Evolutionary conservation across 37 sponge, comb jelly and placozoan genomes (phyloP).

Genomic region (Cladorhizidae sp.): DNA sequence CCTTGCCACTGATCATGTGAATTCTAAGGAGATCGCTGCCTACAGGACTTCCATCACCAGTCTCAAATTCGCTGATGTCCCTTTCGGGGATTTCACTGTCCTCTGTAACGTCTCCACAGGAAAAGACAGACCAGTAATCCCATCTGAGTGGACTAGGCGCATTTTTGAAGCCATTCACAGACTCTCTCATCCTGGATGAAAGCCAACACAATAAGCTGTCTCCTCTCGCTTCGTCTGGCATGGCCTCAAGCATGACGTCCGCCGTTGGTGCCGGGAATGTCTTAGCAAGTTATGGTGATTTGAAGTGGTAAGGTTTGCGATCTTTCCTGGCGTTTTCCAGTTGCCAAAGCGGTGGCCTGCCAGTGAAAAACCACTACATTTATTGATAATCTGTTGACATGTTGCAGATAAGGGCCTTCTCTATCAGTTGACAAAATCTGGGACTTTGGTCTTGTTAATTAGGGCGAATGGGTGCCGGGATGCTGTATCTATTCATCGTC

Average conservation of each 20-base stretch:
- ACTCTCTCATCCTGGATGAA: neutral
- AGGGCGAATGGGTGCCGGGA: no score
- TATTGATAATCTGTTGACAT: no score
- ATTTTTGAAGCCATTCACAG: neutral
- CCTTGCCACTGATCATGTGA: neutral
- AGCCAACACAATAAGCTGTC: conserved; percentile 2
- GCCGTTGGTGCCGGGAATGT: neutral
- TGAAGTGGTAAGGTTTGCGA: no score
- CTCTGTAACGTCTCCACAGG: neutral
- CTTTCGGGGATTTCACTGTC: neutral
- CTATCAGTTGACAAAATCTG: no score
- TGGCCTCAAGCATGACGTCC: conserved; percentile 5
- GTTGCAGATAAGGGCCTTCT: no score
- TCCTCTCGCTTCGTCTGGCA: neutral
- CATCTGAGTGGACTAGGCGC: neutral
- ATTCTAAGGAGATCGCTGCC: neutral
- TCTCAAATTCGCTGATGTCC: neutral
- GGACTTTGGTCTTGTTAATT: no score
- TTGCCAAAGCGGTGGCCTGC: no score
- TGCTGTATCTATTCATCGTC: no score
- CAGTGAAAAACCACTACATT: no score
- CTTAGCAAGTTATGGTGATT: no score
- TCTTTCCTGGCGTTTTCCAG: no score
- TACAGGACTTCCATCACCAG: neutral
- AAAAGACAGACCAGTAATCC: conserved; percentile 3